Evolutionary conservation across 2,113 vertebrate species (phyloP).

Genomic region (Scomber japonicus): DNA sequence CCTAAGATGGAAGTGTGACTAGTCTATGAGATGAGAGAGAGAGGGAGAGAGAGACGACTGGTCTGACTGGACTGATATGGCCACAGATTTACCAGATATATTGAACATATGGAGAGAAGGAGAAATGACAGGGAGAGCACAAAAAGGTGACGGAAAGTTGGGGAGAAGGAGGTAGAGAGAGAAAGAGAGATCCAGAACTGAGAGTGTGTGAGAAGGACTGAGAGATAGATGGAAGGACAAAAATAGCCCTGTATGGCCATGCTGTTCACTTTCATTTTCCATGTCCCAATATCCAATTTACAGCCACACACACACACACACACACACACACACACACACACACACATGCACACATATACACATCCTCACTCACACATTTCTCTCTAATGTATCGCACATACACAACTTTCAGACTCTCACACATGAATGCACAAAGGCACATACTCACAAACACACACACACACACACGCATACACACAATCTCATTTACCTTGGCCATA

Average conservation of each 20-base stretch:
- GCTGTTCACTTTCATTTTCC: slow-evolving; percentile 77
- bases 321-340: slow-evolving; percentile 8
- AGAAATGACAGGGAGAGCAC: slow-evolving; percentile 20
- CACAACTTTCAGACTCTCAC: slow-evolving; percentile 15
- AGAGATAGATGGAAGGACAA: slow-evolving; percentile 72
- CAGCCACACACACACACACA: slow-evolving; percentile 24
- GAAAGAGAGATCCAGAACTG: slow-evolving; percentile 38
- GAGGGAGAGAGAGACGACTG: slow-evolving; percentile 31
- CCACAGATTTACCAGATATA: slow-evolving; percentile 35
- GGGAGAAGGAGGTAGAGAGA: slow-evolving; percentile 18
- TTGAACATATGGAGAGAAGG: slow-evolving; percentile 14
- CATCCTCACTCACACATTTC: slow-evolving; percentile 19
- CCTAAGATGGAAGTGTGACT: slow-evolving; percentile 46
- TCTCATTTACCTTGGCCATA: slow-evolving; percentile 22
- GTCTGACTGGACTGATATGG: slow-evolving; percentile 31
- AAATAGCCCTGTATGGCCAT: slow-evolving; percentile 78
- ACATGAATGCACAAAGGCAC: slow-evolving; percentile 2
- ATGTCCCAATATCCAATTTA: slow-evolving; percentile 77
- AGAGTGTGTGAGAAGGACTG: slow-evolving; percentile 58
- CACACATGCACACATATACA: slow-evolving; percentile 30
- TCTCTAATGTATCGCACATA: slow-evolving; percentile 23
- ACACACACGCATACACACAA: slow-evolving; percentile 1
- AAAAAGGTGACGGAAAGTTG: slow-evolving; percentile 30
- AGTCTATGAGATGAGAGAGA: slow-evolving; percentile 28
- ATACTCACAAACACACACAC: background rate